A percentile compares a stretch with the other conserved stretches of the same genome.
Conservation (phyloP, 2,113 vertebrate species). For the Solea senegalensis region DNA sequence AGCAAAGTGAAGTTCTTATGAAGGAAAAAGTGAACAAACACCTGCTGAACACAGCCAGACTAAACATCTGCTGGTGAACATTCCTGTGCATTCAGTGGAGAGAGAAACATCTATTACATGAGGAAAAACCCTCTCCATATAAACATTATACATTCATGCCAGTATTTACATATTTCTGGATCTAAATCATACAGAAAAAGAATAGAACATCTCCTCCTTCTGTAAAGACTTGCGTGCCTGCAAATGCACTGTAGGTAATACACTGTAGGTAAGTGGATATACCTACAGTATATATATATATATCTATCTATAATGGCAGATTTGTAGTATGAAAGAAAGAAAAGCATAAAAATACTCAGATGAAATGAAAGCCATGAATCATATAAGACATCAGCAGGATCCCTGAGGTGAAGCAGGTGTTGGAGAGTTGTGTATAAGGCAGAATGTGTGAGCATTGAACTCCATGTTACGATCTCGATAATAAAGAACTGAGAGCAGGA, state of each 20-base stretch:
- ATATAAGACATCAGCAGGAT: not conserved
- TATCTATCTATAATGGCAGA: no score
- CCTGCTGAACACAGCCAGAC: conserved; percentile 33
- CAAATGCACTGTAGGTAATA: no score
- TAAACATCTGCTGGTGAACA: conserved; percentile 49
- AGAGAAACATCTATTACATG: not conserved
- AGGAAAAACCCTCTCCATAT: not conserved
- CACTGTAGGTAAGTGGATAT: no score
- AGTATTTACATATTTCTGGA: conserved; percentile 10
- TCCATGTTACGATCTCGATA: no score
- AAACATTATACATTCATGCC: conserved; percentile 18
- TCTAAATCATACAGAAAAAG: conserved; percentile 10
- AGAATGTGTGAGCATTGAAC: not conserved
- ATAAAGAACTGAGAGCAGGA: no score
- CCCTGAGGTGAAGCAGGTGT: conserved; percentile 5
- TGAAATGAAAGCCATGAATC: not conserved
- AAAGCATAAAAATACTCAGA: not conserved
- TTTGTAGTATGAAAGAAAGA: not conserved
- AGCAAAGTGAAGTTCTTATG: conserved; percentile 32
- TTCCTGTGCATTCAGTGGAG: conserved; percentile 38
- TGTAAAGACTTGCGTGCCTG: no score
- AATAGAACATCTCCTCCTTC: no score
- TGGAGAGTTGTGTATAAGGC: not conserved
- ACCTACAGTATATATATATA: no score
- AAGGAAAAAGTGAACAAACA: conserved; percentile 45